Base-by-base conservation (phyloP, 2,113 vertebrate genomes). In the Phoenicopterus ruber region DNA sequence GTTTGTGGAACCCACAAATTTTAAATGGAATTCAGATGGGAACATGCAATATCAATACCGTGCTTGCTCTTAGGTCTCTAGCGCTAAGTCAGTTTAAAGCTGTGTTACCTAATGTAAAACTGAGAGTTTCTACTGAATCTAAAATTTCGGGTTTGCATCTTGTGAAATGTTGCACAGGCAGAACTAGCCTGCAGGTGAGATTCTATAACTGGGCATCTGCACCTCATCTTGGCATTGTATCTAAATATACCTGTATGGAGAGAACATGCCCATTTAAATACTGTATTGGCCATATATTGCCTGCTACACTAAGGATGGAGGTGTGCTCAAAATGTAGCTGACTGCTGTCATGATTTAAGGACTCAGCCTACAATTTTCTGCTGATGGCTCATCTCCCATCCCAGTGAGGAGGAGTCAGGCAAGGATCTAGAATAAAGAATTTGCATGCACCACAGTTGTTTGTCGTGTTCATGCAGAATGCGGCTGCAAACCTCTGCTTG, bases 161-260 rank as follows among this genome's bases (percentile, higher is more conserved):
- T 40, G 40, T 54, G 58, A 66, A 32, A 34, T 3, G 32, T 34
- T 78, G 36, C 10, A 34, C 26, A 40, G 36, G 38, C 50, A 83
- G 24, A 61, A 10, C 12, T 58, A 29, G 22, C 34, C 38, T 83
- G 18, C 46, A 32, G 20, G 11, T 66, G 65, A 66, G 47, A 12
- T 32, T 88, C 24, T 82, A 11, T 29, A 52, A 22, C 18, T 38
- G 46, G 18, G 28, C 36, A 65, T 18, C 57, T 79, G 32, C 19
- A 36, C 58, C n/a, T 61, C 5, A 2, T 31, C 57, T 70, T 55
- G 70, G 50, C 47, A 10, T 5, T 26, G 38, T 15, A 15, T 69
- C 29, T 38, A 31, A 29, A 13, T 22, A 34, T 13, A 13, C 17
- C n/a, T 6, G 22, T 14, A 31, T 0, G 1, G 21, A 61, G 44